Evolutionary conservation across 2,113 vertebrate genomes (phyloP), one percentile per base, ranked within the genome.

Genomic region (Alligator sinensis): DNA sequence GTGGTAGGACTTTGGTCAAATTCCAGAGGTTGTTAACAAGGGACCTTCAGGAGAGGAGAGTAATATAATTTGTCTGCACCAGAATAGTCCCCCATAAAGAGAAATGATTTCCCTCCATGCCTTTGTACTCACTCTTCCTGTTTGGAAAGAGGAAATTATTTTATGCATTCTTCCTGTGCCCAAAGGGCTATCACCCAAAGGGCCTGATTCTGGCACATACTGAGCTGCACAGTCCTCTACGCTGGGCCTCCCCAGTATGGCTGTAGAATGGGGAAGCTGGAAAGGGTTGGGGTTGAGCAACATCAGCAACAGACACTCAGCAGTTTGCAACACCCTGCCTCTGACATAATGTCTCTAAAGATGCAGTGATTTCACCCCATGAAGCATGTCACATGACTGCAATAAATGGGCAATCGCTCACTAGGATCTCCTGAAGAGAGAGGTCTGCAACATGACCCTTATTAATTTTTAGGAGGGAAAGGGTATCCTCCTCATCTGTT

Each of bases 61-160:
- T 55, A 9, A 25, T 19, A 24, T 18, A 9, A 77, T 13, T 18
- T 18, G 11, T 3, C 11, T 13, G 16, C 2, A 83, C 78, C 1
- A 0, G 9, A 64, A 27, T 19, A 63, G 80, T 75, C 1, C 0
- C 21, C 18, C 1, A 0, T 0, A 30, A 63, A 0, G 0, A 1
- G 4, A 64, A 58, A 92, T 2, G 0, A 66, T 80, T 94, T 82
- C 0, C 24, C 4, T 25, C 25, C 16, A 13, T 11, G 66, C 27
- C 76, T 9, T 30, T 34, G 17, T 38, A 22, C 68, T 34, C 7
- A 11, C 74, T 17, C 1, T 10, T 12, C 57, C 78, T 0, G 15
- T 30, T 89, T 0, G 0, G 17, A 25, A 77, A 22, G 86, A 13
- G 83, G 94, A 95, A 95, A 57, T 82, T 57, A 2, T 25, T n/a